Base-by-base conservation (phyloP, 2,797 vertebrate genomes). In the Sebastolobus alascanus region DNA sequence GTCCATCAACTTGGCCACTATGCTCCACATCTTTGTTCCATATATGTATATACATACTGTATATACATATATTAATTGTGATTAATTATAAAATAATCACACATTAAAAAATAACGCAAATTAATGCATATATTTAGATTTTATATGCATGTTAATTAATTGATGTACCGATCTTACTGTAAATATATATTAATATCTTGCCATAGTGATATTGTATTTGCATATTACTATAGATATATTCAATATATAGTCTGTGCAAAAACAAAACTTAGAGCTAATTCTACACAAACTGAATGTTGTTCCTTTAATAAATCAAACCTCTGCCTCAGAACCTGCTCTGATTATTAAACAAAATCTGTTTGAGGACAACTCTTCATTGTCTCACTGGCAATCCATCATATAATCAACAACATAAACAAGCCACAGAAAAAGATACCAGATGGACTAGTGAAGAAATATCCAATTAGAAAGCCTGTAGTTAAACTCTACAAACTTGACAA, bases 341-440 rank as follows among this genome's bases (percentile, higher is more conserved):
- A 73, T 58, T 71, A 76, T 61, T 38, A 40, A 83, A 85, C 71
- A 33, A 56, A 83, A 52, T 68, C 8, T 68, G 69, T 79, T 60
- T 69, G 14, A 25, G 27, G 37, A 69, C 6, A 25, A 43, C 6
- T 40, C 27, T 55, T 40, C 37, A 68, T 56, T 61, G 38, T n/a
- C 38, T 46, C 52, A 65, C 14, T 76, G 78, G 74, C 72, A 78
- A 33, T 56, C 29, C 22, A 79, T 43, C 56, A 73, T 38, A 31
- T 50, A 74, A 80, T 82, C 68, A 85, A 74, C 68, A 37, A 63
- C 29, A 82, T 52, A 75, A 86, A 80, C 29, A 40, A 73, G 55
- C 31, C 25, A 31, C 61, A 60, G 64, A 52, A 20, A 70, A 73
- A 59, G 29, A 82, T n/a, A 75, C 35, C 86, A 90, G 83, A 88